Evolutionary conservation across 2,113 vertebrate genomes (phyloP), one percentile per base, ranked within the genome.

Genomic region (Australoheros scitulus): DNA sequence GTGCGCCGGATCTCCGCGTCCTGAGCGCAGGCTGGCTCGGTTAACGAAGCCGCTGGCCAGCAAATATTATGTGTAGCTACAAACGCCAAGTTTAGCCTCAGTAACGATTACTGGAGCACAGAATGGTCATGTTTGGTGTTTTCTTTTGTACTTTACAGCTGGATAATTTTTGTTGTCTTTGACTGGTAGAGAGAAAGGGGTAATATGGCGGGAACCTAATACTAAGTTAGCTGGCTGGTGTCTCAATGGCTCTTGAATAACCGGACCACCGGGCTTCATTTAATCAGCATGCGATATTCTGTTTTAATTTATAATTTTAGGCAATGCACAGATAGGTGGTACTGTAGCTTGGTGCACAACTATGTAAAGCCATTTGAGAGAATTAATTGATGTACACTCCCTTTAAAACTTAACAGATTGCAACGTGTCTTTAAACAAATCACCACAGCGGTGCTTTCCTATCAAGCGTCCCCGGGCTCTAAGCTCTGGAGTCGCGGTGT

Each of bases 131-230:
- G 7, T 79, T 70, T 76, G 17, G 2, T 14, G 22, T 11, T 18
- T 38, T 38, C 36, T 9, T 38, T 38, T 64, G 81, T 72, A 26
- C 13, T 41, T 58, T 76, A 52, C 14, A 60, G 3, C 0, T 26
- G 26, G 26, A 5, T n/a, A 22, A 15, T 63, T 84, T 84, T 76
- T 57, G 75, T 76, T 85, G 83, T 81, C 70, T 90, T 87, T 77
- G 72, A 55, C 2, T 61, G 32, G 41, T 52, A 81, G 75, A 22
- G 74, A 76, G 79, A 86, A 63, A 52, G 77, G 61, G 87, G 84
- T 84, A 93, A 94, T 94, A 93, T 95, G 94, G 94, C 94, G 94
- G 94, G 94, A 95, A 95, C 89, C 80, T 83, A 87, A 85, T 38
- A 81, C 82, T 22, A 80, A 94, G 83, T 92, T 92, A 58, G 70